Evolutionary conservation across 2,888 invertebrate species (phyloP), one percentile per base, ranked within the genome.

Genomic region (Chrysolina oricalcia): DNA sequence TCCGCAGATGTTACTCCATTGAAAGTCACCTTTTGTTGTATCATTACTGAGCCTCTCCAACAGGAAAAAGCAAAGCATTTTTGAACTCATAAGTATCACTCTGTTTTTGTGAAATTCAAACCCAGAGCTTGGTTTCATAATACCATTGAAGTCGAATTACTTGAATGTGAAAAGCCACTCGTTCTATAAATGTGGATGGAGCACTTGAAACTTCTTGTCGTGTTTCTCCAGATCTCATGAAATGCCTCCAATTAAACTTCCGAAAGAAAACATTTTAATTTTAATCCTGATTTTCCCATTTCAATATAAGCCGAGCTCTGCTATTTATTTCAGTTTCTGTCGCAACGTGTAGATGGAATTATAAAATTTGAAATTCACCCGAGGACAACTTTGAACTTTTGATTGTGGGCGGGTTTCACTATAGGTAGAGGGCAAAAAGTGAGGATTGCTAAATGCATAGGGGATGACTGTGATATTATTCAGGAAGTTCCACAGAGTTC

Each of bases 401-500:
- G 19, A 46, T 35, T 46, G 46, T 35, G 59, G 10, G 70, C 68
- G 40, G 73, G 68, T 77, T 70, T 73, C 65, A 43, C 69, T 67
- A 72, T 70, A 70, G n/a, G n/a, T n/a, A n/a, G n/a, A n/a, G n/a
- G n/a, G n/a, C n/a, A n/a, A n/a, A n/a, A n/a, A n/a, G n/a, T n/a
- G n/a, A n/a, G n/a, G n/a, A n/a, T n/a, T n/a, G n/a, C n/a, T n/a
- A n/a, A n/a, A n/a, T n/a, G n/a, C n/a, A n/a, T n/a, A n/a, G n/a
- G n/a, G n/a, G n/a, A n/a, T n/a, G n/a, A n/a, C n/a, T n/a, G n/a
- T n/a, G n/a, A n/a, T n/a, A n/a, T n/a, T n/a, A n/a, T n/a, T n/a
- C n/a, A n/a, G n/a, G n/a, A n/a, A n/a, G n/a, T n/a, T n/a, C n/a
- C n/a, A n/a, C n/a, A n/a, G n/a, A n/a, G n/a, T n/a, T n/a, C n/a